Base-by-base conservation (phyloP, 2,797 vertebrate species). In the Sarcophilus harrisii region DNA sequence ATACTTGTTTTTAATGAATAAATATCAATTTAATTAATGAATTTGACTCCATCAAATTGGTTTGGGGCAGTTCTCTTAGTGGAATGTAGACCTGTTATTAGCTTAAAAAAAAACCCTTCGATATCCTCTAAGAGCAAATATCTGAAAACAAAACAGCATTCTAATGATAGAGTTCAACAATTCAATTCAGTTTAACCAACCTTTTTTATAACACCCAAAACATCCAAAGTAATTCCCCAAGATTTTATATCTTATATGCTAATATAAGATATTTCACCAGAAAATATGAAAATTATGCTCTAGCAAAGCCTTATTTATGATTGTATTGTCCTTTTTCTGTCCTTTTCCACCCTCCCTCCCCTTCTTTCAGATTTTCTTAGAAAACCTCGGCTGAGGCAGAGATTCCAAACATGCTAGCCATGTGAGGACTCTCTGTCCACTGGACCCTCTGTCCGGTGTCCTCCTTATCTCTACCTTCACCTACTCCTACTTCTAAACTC, bases 221-320 rank as follows among this genome's bases (percentile, higher is more conserved):
- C 94, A 24, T 95, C 57, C 90, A 90, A 45, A 97, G 62, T 93
- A 90, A 90, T 58, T 87, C 90, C 28, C 93, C 57, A 3, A 57
- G 89, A 54, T 87, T 95, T 16, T 96, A 73, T 95, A 21, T 89
- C 89, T 87, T 92, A 92, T 66, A 94, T 95, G 93, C 92, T 96
- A 94, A 92, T 95, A n/a, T n/a, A n/a, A n/a, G n/a, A n/a, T n/a
- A 95, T 93, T 94, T 94, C 57, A 57, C 11, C 90, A 57, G 38
- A 38, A 95, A 28, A 66, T 96, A 91, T 95, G 96, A 95, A 96
- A 90, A 96, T 92, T 59, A 90, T 90, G 93, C 93, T 97, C 66
- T 73, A 92, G 90, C 95, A 81, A 94, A 96, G 90, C 89, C 90
- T 96, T 49, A 92, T 96, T 92, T 91, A 49, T 92, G 57, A 29